phyloP scores from a whole-genome alignment of 1,140 invertebrate genomes.

The Drosophila setifemur region DNA sequence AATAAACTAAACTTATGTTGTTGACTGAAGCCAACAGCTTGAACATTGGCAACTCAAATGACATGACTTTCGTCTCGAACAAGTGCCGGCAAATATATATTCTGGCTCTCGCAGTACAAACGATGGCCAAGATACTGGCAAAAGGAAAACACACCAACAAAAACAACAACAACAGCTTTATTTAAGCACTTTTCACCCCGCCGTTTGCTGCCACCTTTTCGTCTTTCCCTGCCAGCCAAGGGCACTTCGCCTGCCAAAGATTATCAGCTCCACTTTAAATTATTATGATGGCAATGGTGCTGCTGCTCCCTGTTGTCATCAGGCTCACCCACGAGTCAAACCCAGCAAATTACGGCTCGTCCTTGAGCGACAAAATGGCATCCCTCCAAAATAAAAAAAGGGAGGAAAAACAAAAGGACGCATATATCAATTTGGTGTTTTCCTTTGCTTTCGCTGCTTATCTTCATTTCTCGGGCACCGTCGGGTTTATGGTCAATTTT shows the following conservation, averaged over 20 bases:
- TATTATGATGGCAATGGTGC: conserved; percentile 59
- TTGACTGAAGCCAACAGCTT: conserved; percentile 14
- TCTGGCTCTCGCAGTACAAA: conserved; percentile 15
- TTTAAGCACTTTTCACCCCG: conserved; percentile 26
- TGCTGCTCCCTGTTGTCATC: not conserved
- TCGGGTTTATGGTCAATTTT: conserved; percentile 68
- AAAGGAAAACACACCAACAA: conserved; percentile 11
- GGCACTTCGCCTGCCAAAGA: conserved; percentile 55
- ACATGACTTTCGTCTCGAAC: conserved; percentile 18
- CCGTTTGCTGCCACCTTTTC: conserved; percentile 31
- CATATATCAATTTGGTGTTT: conserved; percentile 70
- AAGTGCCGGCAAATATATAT: conserved; percentile 26
- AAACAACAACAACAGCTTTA: conserved; percentile 31
- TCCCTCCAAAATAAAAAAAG: not conserved
- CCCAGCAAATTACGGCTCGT: conserved; percentile 49
- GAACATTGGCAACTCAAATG: conserved; percentile 3
- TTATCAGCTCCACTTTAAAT: conserved; percentile 61
- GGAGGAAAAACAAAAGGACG: conserved; percentile 48
- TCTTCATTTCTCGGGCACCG: conserved; percentile 41
- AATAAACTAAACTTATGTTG: conserved; percentile 35
- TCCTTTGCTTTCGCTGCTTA: conserved; percentile 50
- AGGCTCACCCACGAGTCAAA: conserved; percentile 15
- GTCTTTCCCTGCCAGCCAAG: conserved; percentile 27
- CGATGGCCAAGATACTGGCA: not conserved
- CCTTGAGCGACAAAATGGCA: conserved; percentile 18